Conservation (phyloP, 2,888 invertebrate species). For the Ichneumon xanthorius region DNA sequence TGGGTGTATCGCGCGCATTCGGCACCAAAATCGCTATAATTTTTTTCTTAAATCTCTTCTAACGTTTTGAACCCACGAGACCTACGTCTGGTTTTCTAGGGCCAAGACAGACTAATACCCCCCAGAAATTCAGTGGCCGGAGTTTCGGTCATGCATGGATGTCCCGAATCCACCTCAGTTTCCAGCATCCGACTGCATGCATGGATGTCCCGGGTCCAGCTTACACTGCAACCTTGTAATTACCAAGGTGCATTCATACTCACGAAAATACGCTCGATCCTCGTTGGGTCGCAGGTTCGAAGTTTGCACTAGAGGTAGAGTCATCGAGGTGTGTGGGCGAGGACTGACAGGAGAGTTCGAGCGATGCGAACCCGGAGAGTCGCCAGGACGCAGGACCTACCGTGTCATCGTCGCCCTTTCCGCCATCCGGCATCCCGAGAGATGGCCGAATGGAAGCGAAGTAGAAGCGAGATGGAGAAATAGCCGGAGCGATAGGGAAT, state of each 20-base stretch:
- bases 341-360: not conserved
- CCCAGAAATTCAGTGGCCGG: not conserved
- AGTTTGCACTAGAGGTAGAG: constrained; percentile 9
- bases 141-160: not conserved
- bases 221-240: constrained; percentile 18
- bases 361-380: not conserved
- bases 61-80: not conserved
- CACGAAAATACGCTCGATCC: not conserved
- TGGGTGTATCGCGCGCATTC: not conserved
- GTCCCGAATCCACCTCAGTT: not conserved
- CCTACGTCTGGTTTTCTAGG: not conserved
- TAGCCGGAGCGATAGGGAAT: constrained; percentile 38
- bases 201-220: not conserved
- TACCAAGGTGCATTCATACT: constrained; percentile 13
- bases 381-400: not conserved
- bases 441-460: constrained; percentile 2
- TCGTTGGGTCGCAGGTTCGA: constrained; percentile 14
- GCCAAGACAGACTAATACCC: not conserved
- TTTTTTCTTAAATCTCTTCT: not conserved
- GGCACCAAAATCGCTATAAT: too few species aligned
- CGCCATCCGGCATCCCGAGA: not conserved
- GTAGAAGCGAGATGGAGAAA: constrained; percentile 37
- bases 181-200: not conserved
- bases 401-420: not conserved
- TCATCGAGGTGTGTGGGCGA: not conserved